Evolutionary conservation across 2,113 vertebrate genomes (phyloP), one percentile per base, ranked within the genome.

Genomic region (Heterotilapia buettikoferi): DNA sequence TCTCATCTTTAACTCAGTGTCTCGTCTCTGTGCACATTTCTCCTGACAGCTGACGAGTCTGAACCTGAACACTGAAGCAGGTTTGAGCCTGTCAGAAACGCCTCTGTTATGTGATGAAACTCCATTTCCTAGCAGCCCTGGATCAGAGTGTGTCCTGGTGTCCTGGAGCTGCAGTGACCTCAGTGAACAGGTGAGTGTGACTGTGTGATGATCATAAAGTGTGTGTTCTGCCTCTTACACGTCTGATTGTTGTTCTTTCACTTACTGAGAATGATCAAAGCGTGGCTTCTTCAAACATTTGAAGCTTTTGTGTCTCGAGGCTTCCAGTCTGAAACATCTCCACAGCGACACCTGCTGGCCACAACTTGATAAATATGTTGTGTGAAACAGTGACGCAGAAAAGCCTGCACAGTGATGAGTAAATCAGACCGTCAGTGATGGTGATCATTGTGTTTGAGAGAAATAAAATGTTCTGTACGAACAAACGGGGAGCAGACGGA

Each of bases 171-270:
- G 53, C 53, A 24, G 53, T 56, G 53, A 56, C 53, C 53, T 56
- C 53, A 24, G n/a, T 4, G 10, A 56, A 12, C n/a, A 56, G 53
- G 53, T 24, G 53, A 54, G 53, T 56, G n/a, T 1, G 53, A 54
- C n/a, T 53, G 50, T 4, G n/a, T 24, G 53, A 24, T 54, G n/a
- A 24, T 1, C 53, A 54, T 0, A n/a, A 54, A 0, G 53, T 24
- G 53, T 54, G 21, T 24, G 53, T n/a, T n/a, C n/a, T 24, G 10
- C 0, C n/a, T 54, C 1, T 54, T 10, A 24, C n/a, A 24, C 10
- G 53, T 24, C 53, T 54, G 53, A 24, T 24, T 43, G 40, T 40
- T 3, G 1, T 50, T 50, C 45, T 0, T 0, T 12, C 5, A 54
- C 5, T 54, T 54, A 21, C 52, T 54, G n/a, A 21, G 52, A 54